Conservation (phyloP, 2,888 invertebrate genomes). For the Oscheius onirici region DNA sequence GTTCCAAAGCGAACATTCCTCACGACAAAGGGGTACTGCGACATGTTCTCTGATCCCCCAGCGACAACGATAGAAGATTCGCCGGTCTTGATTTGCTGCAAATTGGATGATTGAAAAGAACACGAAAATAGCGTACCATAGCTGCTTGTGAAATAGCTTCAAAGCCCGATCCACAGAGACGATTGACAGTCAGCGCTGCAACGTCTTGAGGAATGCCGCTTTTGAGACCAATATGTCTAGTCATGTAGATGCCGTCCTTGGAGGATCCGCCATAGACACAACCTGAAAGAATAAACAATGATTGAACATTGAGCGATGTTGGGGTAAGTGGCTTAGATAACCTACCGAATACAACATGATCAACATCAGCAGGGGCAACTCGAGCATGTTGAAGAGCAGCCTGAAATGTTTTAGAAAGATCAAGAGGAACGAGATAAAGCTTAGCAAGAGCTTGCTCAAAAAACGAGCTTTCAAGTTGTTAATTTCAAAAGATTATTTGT, state of each 20-base stretch:
- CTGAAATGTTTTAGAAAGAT: too few relatives aligned
- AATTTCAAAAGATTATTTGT: too few relatives aligned
- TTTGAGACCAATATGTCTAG: slow-evolving; percentile 85
- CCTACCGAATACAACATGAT: slow-evolving; percentile 86
- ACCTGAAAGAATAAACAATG: slow-evolving; percentile 47
- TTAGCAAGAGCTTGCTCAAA: too few relatives aligned
- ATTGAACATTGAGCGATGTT: not conserved
- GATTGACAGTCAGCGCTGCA: slow-evolving; percentile 88
- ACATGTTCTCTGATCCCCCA: slow-evolving; percentile 89
- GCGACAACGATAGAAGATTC: slow-evolving; percentile 56
- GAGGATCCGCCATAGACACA: slow-evolving; percentile 78
- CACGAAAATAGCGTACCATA: slow-evolving; percentile 25
- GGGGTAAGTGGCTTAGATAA: not conserved
- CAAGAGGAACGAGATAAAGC: too few relatives aligned
- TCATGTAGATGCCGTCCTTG: slow-evolving; percentile 84
- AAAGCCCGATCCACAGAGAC: slow-evolving; percentile 96
- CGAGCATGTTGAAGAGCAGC: slow-evolving; percentile 78
- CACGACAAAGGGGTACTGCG: slow-evolving; percentile 83
- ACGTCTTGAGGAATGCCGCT: slow-evolving; percentile 85
- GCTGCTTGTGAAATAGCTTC: slow-evolving; percentile 84
- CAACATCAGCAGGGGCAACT: slow-evolving; percentile 85
- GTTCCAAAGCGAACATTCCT: slow-evolving; percentile 89
- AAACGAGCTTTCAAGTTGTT: too few relatives aligned
- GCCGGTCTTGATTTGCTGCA: slow-evolving; percentile 53
- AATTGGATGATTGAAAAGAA: not conserved